Base-by-base conservation (phyloP, 1,140 invertebrate genomes). In the Chironomus tepperi region DNA sequence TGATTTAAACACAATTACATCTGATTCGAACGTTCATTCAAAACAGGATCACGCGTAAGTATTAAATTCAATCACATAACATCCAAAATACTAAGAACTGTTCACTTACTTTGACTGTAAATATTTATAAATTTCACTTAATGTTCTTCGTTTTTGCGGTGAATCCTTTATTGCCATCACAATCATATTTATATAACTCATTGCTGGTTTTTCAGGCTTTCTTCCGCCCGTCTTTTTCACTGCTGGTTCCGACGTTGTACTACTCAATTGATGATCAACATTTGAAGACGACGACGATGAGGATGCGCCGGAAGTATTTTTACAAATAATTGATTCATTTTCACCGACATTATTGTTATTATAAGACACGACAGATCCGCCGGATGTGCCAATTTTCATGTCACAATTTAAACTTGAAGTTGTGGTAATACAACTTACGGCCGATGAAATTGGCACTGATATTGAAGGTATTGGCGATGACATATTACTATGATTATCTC, bases 131-230 rank as follows among this genome's bases (percentile, higher is more conserved):
- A 98, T 97, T 84, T 96, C 95, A 75, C 90, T 94, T 0, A 98
- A 86, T 0, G 94, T 97, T 5, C 97, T 84, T 43, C 90, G 83
- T 79, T 95, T 95, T 6, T 88, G 88, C 0, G 95, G 93, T 12
- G 95, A 96, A 77, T 91, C 91, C 79, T 97, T 93, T 74, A 99
- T 98, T 0, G 97, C 97, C 93, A 98, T 98, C 0, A 97, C 96
- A 42, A 99, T 99, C 72, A 99, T 86, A 2, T 96, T 95, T 75
- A 99, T 99, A 83, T 99, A 99, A 5, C 95, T 98, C 78, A 93
- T 95, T 0, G 96, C 96, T 2, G 97, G 97, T 79, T 99, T 99
- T 80, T 98, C 96, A 74, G 95, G 93, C 0, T 92, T 86, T 15
- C 93, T 84, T 0, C 88, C 85, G 10, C 90, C 90, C 78, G 83